These are phyloP conservation scores for Quadroppia sp. DNA, from an alignment of 2,888 invertebrate genomes.

Conservation along the genomic window DNA sequence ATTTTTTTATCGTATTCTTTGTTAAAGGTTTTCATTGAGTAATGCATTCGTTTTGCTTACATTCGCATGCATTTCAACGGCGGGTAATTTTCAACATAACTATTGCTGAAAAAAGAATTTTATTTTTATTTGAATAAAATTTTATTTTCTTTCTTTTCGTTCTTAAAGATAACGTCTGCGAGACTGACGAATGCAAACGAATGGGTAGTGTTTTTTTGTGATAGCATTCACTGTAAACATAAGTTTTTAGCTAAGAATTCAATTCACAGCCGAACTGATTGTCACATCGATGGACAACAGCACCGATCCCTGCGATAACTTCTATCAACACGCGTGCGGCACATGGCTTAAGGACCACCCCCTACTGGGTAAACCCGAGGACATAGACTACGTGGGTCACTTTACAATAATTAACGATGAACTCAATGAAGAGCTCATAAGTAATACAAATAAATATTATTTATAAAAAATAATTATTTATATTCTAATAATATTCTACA, in stretches of 20 bases:
- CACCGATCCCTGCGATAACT: constrained; percentile 13
- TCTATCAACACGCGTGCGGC: constrained; percentile 20
- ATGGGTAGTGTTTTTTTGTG: neutral
- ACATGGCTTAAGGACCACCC: neutral
- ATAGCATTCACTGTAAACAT: neutral
- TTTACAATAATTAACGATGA: no score
- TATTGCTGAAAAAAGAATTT: no score
- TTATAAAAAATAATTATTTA: neutral
- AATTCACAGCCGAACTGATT: neutral
- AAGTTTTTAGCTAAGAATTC: neutral
- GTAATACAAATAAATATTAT: neutral
- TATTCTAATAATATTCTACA: neutral
- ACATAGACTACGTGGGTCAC: neutral
- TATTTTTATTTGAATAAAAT: no score
- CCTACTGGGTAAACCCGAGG: neutral
- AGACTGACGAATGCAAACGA: neutral
- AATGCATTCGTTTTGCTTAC: no score
- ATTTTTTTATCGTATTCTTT: no score
- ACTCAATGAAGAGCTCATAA: neutral
- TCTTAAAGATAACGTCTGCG: neutral
- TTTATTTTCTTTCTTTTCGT: no score
- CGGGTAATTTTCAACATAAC: no score
- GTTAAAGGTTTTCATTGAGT: no score
- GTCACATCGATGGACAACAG: neutral
- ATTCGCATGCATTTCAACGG: no score